Evolutionary conservation across 2,888 invertebrate genomes (phyloP).

Genomic region (Ceramica pisi): DNA sequence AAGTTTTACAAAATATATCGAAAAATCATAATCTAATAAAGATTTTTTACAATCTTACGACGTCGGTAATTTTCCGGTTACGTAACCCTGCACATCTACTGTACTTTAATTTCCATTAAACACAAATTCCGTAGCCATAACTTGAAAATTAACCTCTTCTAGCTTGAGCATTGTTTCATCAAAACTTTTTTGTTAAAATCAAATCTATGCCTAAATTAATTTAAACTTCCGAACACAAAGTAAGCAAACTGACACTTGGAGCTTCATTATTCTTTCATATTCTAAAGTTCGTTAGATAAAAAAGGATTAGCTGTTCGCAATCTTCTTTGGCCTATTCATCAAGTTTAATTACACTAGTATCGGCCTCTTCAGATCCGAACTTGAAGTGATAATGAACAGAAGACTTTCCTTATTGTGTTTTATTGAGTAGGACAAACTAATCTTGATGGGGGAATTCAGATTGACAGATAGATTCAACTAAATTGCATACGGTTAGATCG

Average conservation of each 20-base stretch:
- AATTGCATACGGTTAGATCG: too few species aligned
- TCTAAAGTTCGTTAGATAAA: slow-evolving; percentile 40
- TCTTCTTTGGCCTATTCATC: slow-evolving; percentile 53
- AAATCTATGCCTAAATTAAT: slow-evolving; percentile 45
- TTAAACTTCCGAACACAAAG: slow-evolving; percentile 37
- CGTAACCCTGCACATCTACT: neutral
- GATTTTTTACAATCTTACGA: too few species aligned
- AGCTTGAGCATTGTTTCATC: neutral
- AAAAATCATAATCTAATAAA: too few species aligned
- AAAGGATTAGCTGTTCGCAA: slow-evolving; percentile 48
- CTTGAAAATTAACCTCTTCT: neutral
- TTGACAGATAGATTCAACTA: neutral
- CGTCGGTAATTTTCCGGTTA: too few species aligned
- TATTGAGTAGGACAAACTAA: slow-evolving; percentile 32
- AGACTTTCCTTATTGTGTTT: slow-evolving; percentile 49
- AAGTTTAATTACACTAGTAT: slow-evolving; percentile 64
- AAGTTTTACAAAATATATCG: too few species aligned
- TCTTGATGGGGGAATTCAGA: neutral
- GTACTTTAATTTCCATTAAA: neutral
- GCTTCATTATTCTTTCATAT: slow-evolving; percentile 51
- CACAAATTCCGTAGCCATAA: neutral
- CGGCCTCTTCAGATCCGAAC: slow-evolving; percentile 47
- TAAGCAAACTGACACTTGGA: slow-evolving; percentile 28
- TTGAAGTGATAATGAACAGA: slow-evolving; percentile 56
- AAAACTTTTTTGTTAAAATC: neutral